Percentiles rank a stretch among this genome's conserved stretches.
Conservation (phyloP, 2,113 vertebrate genomes). For the Excalfactoria chinensis region DNA sequence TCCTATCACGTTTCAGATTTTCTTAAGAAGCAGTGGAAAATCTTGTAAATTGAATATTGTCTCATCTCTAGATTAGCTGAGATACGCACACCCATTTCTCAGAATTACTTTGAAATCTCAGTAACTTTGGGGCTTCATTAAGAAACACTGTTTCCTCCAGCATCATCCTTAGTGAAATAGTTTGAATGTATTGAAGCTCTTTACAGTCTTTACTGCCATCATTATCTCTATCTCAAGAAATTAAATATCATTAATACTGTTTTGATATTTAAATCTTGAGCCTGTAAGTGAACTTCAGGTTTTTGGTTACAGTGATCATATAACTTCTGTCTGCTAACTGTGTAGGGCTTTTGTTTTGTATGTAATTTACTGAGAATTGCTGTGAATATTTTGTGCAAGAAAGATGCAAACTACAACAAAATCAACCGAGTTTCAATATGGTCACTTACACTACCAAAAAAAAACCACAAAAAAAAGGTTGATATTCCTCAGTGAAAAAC, state of each 20-base stretch:
- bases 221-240: neutral
- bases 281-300: neutral
- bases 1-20: neutral
- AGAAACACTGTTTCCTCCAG: rapidly evolving
- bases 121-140: neutral
- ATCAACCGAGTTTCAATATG: neutral
- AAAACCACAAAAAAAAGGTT: neutral
- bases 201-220: neutral
- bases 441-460: neutral
- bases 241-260: neutral
- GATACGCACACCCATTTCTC: neutral
- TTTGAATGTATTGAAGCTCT: neutral
- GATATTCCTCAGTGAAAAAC: neutral
- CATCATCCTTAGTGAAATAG: neutral
- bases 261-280: neutral
- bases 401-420: neutral
- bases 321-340: neutral
- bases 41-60: neutral
- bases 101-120: neutral
- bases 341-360: neutral
- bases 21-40: neutral
- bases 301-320: neutral
- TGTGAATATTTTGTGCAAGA: neutral
- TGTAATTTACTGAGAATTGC: neutral
- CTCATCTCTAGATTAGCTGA: neutral